These are phyloP conservation scores for Hydrophis major DNA, from an alignment of 2,797 vertebrate genomes.

Conservation along the genomic window DNA sequence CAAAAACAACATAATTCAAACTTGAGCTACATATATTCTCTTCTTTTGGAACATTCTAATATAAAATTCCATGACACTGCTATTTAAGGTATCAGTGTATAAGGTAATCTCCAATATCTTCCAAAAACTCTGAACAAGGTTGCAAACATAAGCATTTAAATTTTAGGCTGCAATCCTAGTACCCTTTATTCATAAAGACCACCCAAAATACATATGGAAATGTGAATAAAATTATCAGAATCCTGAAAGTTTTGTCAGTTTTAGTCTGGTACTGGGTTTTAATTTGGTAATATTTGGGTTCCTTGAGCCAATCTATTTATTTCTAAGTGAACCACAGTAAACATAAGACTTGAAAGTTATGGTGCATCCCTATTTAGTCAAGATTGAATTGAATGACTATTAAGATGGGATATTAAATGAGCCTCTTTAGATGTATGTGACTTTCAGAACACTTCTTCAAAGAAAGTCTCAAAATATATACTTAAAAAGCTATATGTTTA, in stretches of 20 bases:
- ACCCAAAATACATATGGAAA: background rate
- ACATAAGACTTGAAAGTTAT: background rate
- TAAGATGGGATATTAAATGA: background rate
- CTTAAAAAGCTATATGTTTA: background rate
- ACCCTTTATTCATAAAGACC: background rate
- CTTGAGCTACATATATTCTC: too few species aligned
- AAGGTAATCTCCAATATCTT: background rate
- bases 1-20: too few species aligned
- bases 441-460: background rate
- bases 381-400: background rate
- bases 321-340: background rate
- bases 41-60: background rate
- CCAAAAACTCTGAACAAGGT: background rate
- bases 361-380: background rate
- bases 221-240: background rate
- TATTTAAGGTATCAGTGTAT: too few species aligned
- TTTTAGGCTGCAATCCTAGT: background rate
- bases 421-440: background rate
- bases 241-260: background rate
- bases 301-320: background rate
- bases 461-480: background rate
- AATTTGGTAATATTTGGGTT: background rate
- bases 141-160: background rate
- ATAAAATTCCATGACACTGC: background rate
- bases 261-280: background rate